These are phyloP conservation scores for Acholoe squamosa DNA, from an alignment of 2,888 invertebrate genomes.

Conservation along the genomic window DNA sequence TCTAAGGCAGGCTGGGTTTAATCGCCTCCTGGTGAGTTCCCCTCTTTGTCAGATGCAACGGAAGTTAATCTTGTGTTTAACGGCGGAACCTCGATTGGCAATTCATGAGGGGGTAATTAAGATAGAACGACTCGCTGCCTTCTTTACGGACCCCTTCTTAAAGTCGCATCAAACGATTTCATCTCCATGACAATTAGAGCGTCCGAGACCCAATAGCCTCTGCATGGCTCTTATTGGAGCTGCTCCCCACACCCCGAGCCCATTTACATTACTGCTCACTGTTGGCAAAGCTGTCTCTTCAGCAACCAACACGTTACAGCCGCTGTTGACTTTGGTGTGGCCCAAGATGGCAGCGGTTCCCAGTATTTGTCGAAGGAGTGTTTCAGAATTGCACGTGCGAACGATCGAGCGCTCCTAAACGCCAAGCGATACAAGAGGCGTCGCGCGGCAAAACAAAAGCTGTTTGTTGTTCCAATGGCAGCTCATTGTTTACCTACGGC, in stretches of 20 bases:
- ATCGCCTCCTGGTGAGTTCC: no score
- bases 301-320: neutral
- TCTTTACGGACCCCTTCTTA: neutral
- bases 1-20: no score
- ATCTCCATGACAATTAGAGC: neutral
- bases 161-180: neutral
- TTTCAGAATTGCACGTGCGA: neutral
- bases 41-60: no score
- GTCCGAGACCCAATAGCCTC: neutral
- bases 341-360: slow-evolving; percentile 40
- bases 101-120: no score
- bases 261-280: neutral
- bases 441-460: slow-evolving; percentile 35
- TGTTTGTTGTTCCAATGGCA: slow-evolving; percentile 29
- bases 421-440: slow-evolving; percentile 34
- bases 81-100: no score
- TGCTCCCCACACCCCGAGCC: neutral
- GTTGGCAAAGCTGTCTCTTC: no score
- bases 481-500: slow-evolving; percentile 6
- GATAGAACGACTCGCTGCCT: no score
- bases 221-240: no score
- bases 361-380: slow-evolving; percentile 21
- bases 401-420: slow-evolving; percentile 15
- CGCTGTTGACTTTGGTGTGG: slow-evolving; percentile 56
- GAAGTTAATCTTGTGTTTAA: no score